phyloP scores from a whole-genome alignment of 2,797 vertebrate genomes.

The Crocodylus rhombifer region DNA sequence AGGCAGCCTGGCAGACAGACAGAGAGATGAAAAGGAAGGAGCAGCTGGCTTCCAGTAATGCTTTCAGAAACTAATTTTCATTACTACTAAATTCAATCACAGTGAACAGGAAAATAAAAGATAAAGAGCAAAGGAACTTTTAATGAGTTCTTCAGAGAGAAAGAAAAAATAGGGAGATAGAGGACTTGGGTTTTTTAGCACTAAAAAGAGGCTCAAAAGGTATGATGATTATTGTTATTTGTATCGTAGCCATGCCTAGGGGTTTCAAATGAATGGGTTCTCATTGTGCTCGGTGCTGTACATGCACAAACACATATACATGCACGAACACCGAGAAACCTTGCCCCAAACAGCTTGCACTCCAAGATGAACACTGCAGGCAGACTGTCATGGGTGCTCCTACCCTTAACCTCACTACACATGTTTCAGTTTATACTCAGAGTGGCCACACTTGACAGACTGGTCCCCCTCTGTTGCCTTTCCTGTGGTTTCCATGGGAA shows the following conservation, averaged over 20 bases:
- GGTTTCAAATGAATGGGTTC: neutral
- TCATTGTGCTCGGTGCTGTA: accelerated
- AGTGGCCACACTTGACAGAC: neutral
- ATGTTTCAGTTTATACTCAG: neutral
- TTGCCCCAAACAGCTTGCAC: neutral
- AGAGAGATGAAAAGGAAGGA: conserved; percentile 31
- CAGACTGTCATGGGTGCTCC: no score
- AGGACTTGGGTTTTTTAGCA: neutral
- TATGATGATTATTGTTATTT: conserved; percentile 9
- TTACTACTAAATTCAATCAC: conserved; percentile 71
- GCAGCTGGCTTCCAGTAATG: conserved; percentile 58
- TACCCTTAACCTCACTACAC: neutral
- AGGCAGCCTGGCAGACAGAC: neutral
- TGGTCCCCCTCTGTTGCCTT: neutral
- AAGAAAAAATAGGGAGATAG: neutral
- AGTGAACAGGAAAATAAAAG: conserved; percentile 58
- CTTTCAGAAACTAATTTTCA: conserved; percentile 70
- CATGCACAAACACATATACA: neutral
- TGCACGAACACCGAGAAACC: neutral
- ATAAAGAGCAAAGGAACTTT: conserved; percentile 46
- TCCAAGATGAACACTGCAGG: neutral
- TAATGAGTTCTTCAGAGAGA: conserved; percentile 44
- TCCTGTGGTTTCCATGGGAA: conserved; percentile 57
- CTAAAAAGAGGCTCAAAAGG: neutral
- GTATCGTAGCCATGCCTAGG: neutral